Evolutionary conservation across 2,113 vertebrate species (phyloP).

Genomic region (Setophaga kirtlandii): DNA sequence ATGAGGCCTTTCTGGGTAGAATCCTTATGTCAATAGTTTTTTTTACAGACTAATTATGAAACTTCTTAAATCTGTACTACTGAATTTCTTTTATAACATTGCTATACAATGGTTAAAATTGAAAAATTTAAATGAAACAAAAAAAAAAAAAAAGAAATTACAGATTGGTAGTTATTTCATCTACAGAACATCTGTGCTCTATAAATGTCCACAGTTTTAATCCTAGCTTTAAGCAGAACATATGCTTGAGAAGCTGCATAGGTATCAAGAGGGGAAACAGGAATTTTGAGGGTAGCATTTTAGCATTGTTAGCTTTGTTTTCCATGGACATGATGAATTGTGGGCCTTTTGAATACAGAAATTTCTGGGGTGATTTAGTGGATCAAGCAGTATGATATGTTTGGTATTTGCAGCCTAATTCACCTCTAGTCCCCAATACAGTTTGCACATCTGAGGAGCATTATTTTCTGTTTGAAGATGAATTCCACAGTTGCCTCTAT

Average conservation of each 20-base stretch:
- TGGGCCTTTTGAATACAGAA: not conserved
- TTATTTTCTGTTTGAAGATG: not conserved
- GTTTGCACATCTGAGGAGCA: not conserved
- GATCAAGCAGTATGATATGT: not conserved
- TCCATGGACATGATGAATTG: not conserved
- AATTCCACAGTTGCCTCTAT: not conserved
- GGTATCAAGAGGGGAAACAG: not conserved
- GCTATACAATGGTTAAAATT: not conserved
- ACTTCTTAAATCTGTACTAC: not conserved
- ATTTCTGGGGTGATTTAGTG: not conserved
- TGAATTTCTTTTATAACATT: not conserved
- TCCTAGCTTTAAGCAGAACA: not conserved
- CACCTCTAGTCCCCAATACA: not conserved
- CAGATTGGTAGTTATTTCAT: not conserved
- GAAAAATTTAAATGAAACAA: not conserved
- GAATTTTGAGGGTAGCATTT: not conserved
- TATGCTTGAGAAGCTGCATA: not conserved
- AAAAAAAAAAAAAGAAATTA: not conserved
- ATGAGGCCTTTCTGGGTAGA: slow-evolving; percentile 52
- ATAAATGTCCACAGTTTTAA: not conserved
- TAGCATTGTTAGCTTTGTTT: not conserved
- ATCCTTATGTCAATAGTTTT: not conserved
- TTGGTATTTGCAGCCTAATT: not conserved
- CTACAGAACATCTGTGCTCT: not conserved
- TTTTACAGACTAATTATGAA: slow-evolving; percentile 40